phyloP scores from a whole-genome alignment of 2,113 vertebrate species.

The Nothocercus nigrocapillus region DNA sequence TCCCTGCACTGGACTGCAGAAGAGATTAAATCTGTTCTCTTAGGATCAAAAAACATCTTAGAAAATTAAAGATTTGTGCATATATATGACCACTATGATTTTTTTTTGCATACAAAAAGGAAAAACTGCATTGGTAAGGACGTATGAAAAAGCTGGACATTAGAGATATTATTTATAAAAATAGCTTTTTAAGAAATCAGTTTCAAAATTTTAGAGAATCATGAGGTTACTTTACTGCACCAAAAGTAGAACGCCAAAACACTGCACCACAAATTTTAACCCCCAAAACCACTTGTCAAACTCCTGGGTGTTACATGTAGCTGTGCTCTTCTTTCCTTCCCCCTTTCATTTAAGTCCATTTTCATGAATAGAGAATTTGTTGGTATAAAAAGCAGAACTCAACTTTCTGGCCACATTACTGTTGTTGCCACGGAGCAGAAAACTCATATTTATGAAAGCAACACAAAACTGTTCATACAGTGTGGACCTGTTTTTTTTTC shows the following conservation, averaged over 20 bases:
- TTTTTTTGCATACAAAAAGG: background rate
- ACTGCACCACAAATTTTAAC: background rate
- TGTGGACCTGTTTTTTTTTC: background rate
- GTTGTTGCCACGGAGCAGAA: background rate
- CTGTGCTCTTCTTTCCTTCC: no score
- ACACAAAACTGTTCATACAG: background rate
- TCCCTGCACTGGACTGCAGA: background rate
- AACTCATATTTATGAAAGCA: background rate
- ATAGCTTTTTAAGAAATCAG: background rate
- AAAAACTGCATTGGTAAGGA: rapidly evolving
- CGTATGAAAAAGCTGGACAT: background rate
- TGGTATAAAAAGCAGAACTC: background rate
- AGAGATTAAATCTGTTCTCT: background rate
- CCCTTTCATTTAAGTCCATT: background rate
- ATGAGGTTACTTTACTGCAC: background rate
- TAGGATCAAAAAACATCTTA: background rate
- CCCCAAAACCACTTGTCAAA: background rate
- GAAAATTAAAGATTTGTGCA: background rate
- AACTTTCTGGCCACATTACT: background rate
- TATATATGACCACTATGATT: background rate
- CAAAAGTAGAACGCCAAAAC: background rate
- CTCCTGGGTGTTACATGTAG: background rate
- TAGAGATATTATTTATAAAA: background rate
- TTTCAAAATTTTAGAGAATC: background rate
- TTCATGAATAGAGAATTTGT: background rate